Conservation (phyloP, 2,888 invertebrate genomes). For the Lithodes maja region DNA sequence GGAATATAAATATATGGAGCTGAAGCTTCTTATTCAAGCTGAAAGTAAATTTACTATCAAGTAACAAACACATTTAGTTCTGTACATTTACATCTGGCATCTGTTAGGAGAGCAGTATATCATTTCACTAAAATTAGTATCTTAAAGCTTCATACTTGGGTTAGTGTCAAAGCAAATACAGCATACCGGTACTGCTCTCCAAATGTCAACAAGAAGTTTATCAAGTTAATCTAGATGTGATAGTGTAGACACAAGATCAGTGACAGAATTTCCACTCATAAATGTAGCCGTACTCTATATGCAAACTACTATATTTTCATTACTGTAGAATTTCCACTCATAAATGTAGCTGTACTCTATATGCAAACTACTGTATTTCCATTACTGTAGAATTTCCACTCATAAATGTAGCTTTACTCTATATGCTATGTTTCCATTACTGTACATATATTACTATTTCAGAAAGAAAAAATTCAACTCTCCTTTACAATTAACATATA, state of each 20-base stretch:
- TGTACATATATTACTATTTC: too few species aligned
- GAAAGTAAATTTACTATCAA: background rate
- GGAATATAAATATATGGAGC: background rate
- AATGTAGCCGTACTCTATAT: too few species aligned
- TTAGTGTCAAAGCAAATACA: background rate
- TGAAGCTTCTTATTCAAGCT: background rate
- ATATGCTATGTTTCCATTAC: too few species aligned
- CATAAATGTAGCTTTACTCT: too few species aligned
- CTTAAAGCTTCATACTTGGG: background rate
- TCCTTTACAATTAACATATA: too few species aligned
- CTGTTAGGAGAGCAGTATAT: background rate
- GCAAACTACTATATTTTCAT: too few species aligned
- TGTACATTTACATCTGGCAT: background rate
- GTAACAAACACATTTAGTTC: background rate
- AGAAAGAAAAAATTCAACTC: too few species aligned
- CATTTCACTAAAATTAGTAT: background rate
- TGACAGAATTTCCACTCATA: background rate
- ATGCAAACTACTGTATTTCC: too few species aligned
- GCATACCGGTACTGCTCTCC: background rate
- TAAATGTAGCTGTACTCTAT: too few species aligned
- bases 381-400: too few species aligned
- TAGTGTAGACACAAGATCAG: background rate
- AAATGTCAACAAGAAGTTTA: background rate
- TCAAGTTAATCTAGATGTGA: background rate
- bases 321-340: too few species aligned